Conservation (phyloP, 1,140 invertebrate genomes). For the Gonioctena quinquepunctata region DNA sequence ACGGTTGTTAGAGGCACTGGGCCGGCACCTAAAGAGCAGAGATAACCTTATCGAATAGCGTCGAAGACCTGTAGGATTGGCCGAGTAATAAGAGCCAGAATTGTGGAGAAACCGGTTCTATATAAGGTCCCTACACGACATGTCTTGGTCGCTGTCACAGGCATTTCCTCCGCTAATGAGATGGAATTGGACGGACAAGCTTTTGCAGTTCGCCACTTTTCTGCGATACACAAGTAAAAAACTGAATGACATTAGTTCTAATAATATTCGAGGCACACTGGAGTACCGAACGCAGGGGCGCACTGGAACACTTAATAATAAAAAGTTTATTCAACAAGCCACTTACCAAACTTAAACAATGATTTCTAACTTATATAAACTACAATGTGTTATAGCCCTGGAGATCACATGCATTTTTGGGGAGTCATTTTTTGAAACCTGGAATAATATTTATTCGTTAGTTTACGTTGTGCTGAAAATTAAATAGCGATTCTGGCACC, state of each 20-base stretch:
- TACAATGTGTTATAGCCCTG: too few species aligned
- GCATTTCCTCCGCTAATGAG: conserved; percentile 56
- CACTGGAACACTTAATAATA: not conserved
- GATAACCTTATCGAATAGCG: conserved; percentile 52
- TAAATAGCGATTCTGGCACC: too few species aligned
- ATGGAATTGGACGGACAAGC: conserved; percentile 56
- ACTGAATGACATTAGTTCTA: conserved; percentile 40
- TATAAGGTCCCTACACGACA: conserved; percentile 52
- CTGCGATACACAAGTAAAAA: conserved; percentile 36
- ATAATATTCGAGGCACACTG: conserved; percentile 41
- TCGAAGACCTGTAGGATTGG: conserved; percentile 47
- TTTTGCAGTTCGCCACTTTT: conserved; percentile 49
- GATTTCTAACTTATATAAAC: too few species aligned
- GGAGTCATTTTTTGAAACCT: too few species aligned
- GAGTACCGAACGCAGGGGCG: not conserved
- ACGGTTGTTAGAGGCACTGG: conserved; percentile 43
- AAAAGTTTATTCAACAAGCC: too few species aligned
- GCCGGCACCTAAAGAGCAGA: conserved; percentile 43
- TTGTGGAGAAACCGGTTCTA: conserved; percentile 52
- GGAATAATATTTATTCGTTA: too few species aligned
- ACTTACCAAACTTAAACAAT: too few species aligned
- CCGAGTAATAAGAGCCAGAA: conserved; percentile 39
- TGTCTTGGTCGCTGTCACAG: conserved; percentile 51
- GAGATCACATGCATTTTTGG: too few species aligned
- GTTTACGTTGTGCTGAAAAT: too few species aligned